Percentiles rank a stretch among this genome's conserved stretches.
Conservation (phyloP, 2,113 vertebrate genomes). For the Mus spicilegus region DNA sequence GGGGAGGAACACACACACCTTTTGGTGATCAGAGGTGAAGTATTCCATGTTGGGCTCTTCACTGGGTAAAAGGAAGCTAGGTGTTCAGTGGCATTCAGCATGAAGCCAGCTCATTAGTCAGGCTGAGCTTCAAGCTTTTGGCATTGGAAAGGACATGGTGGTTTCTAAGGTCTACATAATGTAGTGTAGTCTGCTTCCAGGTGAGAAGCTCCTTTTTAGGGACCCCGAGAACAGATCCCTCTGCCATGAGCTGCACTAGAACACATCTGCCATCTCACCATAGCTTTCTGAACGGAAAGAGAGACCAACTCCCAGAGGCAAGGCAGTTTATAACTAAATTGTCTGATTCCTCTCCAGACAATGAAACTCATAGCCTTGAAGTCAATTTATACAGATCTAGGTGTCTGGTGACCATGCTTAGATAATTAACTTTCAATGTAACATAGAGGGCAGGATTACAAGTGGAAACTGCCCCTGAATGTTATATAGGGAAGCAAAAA, state of each 20-base stretch:
- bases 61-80: not conserved
- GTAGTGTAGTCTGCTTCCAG: not conserved
- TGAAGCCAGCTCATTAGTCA: not conserved
- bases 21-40: not conserved
- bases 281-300: slow-evolving; percentile 20
- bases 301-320: not conserved
- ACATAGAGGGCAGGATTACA: not conserved
- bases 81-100: not conserved
- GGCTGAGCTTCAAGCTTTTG: not conserved
- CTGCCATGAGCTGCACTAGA: not conserved
- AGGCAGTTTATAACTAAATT: slow-evolving; percentile 38
- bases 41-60: not conserved
- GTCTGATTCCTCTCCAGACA: not conserved
- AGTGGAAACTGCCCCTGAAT: not conserved
- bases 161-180: slow-evolving; percentile 40
- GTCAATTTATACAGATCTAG: not conserved
- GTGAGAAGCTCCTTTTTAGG: not conserved
- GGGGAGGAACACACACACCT: rapidly evolving
- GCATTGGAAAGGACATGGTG: not conserved
- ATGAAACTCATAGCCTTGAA: slow-evolving; percentile 19
- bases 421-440: slow-evolving; percentile 51
- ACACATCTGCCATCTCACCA: not conserved
- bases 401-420: not conserved
- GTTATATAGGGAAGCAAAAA: not conserved
- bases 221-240: not conserved